Evolutionary conservation across 2,888 invertebrate species (phyloP).

Genomic region (Megastigmus dorsalis): DNA sequence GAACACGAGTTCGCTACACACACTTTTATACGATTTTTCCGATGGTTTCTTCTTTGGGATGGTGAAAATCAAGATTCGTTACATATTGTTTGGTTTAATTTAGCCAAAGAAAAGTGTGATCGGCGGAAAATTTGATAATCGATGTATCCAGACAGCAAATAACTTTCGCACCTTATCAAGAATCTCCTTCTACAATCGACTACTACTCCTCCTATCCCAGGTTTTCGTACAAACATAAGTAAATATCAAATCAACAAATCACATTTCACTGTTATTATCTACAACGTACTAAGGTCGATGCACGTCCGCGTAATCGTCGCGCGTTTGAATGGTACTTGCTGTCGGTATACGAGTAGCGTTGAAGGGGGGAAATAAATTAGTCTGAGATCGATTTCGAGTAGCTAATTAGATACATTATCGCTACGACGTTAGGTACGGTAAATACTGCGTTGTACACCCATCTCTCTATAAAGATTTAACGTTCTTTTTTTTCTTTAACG

Average conservation of each 20-base stretch:
- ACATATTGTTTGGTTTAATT: constrained; percentile 9
- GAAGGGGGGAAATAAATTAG: constrained; percentile 9
- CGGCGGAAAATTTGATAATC: neutral
- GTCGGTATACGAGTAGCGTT: neutral
- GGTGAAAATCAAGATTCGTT: neutral
- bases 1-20: constrained; percentile 44
- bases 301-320: too few species aligned
- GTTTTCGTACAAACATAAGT: too few species aligned
- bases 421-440: constrained; percentile 61
- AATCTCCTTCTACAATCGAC: neutral
- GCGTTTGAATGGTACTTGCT: constrained; percentile 17
- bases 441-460: constrained; percentile 59
- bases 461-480: constrained; percentile 11
- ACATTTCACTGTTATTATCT: too few species aligned
- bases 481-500: neutral
- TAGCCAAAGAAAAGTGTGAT: neutral
- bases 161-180: neutral
- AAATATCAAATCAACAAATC: too few species aligned
- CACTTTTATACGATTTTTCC: constrained; percentile 26
- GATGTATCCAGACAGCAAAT: constrained; percentile 15
- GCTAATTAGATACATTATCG: constrained; percentile 59
- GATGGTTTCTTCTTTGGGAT: constrained; percentile 13
- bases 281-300: too few species aligned
- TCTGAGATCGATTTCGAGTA: constrained; percentile 51
- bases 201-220: neutral